phyloP scores from a whole-genome alignment of 2,113 vertebrate genomes.

The Ciconia stormi region DNA sequence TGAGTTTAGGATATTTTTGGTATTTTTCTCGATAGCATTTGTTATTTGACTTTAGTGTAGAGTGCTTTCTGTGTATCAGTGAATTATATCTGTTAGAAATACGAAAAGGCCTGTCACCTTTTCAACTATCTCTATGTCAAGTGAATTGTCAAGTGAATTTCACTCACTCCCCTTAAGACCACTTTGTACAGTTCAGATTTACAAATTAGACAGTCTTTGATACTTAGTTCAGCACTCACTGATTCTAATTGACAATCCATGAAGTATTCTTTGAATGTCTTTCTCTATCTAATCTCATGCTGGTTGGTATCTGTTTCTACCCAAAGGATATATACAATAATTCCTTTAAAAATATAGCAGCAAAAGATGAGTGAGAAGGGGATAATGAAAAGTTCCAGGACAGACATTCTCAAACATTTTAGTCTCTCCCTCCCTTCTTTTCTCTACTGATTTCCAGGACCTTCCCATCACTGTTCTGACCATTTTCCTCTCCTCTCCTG shows the following conservation, averaged over 20 bases:
- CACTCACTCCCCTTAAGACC: background rate
- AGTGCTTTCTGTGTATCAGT: background rate
- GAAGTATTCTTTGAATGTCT: background rate
- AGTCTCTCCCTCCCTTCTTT: background rate
- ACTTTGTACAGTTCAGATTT: background rate
- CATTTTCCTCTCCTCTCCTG: background rate
- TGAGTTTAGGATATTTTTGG: background rate
- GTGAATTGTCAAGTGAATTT: background rate
- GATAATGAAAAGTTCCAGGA: background rate
- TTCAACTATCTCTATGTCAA: background rate
- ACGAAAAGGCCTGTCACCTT: background rate
- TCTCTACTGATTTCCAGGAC: background rate
- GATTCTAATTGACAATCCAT: background rate
- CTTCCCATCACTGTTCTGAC: background rate
- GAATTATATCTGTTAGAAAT: background rate
- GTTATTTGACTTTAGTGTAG: background rate
- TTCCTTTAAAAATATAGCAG: background rate
- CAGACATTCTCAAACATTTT: background rate
- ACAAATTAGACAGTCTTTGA: background rate
- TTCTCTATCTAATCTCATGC: background rate
- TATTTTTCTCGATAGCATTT: background rate
- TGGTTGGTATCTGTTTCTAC: background rate
- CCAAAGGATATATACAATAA: background rate
- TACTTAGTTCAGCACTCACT: background rate
- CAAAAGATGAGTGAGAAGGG: fast-evolving